Evolutionary conservation across 2,888 invertebrate species (phyloP).

Genomic region (Trichopoda pennipes): DNA sequence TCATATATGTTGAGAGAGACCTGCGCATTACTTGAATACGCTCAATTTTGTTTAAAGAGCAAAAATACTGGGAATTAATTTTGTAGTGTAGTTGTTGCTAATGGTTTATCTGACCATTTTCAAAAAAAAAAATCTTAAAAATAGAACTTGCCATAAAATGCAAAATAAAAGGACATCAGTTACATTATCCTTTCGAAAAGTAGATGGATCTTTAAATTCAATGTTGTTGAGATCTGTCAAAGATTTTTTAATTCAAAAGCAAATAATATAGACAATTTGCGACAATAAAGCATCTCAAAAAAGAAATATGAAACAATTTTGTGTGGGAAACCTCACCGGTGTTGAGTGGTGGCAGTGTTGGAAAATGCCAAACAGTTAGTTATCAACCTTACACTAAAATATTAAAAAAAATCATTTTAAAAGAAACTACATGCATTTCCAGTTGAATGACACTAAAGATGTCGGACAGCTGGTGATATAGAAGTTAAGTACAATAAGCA

Average conservation of each 20-base stretch:
- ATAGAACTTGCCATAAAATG: slow-evolving; percentile 24
- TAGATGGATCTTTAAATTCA: background rate
- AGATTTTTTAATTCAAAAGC: slow-evolving; percentile 1
- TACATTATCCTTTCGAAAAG: slow-evolving; percentile 15
- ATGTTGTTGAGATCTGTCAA: slow-evolving; percentile 2
- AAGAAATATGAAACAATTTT: too few relatives aligned
- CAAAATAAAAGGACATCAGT: slow-evolving; percentile 54
- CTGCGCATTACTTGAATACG: slow-evolving; percentile 24
- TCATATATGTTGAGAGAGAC: background rate
- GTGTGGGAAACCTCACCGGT: too few relatives aligned
- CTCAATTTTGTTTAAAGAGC: slow-evolving; percentile 12
- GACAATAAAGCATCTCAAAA: too few relatives aligned
- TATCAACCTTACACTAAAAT: too few relatives aligned
- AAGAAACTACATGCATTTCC: too few relatives aligned
- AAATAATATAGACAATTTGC: too few relatives aligned
- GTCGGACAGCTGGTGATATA: too few relatives aligned
- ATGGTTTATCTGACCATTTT: slow-evolving; percentile 53
- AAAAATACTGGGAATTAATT: slow-evolving; percentile 57
- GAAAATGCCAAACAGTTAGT: too few relatives aligned
- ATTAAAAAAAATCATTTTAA: too few relatives aligned
- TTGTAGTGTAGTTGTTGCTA: background rate
- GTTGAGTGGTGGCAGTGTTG: too few relatives aligned
- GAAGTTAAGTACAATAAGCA: too few relatives aligned
- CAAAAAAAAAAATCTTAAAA: slow-evolving; percentile 26
- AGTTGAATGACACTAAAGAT: too few relatives aligned